Evolutionary conservation across 2,888 invertebrate genomes (phyloP), one percentile per base, ranked within the genome.

Genomic region (Slavum lentiscoides): DNA sequence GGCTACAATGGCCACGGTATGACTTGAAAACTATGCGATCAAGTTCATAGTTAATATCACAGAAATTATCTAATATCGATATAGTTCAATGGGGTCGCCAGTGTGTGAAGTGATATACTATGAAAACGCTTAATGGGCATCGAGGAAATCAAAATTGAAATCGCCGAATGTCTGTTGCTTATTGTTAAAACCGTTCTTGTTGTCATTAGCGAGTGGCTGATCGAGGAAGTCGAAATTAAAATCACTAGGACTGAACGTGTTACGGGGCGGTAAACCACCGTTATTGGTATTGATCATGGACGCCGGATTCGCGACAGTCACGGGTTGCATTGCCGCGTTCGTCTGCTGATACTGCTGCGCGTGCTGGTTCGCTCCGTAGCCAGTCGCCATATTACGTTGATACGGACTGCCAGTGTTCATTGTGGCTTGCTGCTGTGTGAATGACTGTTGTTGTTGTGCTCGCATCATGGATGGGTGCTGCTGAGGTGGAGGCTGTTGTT

Each of bases 191-290:
- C 80, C 70, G 15, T 72, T 80, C 19, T 80, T 80, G 9, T 64
- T 55, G 23, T 80, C 80, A 39, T 72, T 80, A 58, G 80, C 80
- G 64, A 80, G 80, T 64, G 80, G 70, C 80, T 80, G 80, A 64
- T 80, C 80, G 5, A 80, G 80, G 23, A 80, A 80, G 19, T 80
- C 80, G 21, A 80, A 80, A 72, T 72, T 80, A 15, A 80, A 80
- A 70, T 80, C 80, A 43, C 80, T 80, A 9, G 80, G 80, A 39
- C 80, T 80, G 55, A 80, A 80, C 13, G 80, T 55, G 11, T 80
- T 80, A 64, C 80, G 80, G 1, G 80, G 64, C 1, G 80, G 72
- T 39, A 64, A 49, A 23, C 43, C 13, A 1, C 55, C 55, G 19
- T 70, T 80, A 13, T 61, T 72, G n/a, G 59, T 69, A 8, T 80